A percentile compares a stretch with the other conserved stretches of the same genome.
phyloP scores from a whole-genome alignment of 1,140 invertebrate species.

The Helicoverpa armigera region DNA sequence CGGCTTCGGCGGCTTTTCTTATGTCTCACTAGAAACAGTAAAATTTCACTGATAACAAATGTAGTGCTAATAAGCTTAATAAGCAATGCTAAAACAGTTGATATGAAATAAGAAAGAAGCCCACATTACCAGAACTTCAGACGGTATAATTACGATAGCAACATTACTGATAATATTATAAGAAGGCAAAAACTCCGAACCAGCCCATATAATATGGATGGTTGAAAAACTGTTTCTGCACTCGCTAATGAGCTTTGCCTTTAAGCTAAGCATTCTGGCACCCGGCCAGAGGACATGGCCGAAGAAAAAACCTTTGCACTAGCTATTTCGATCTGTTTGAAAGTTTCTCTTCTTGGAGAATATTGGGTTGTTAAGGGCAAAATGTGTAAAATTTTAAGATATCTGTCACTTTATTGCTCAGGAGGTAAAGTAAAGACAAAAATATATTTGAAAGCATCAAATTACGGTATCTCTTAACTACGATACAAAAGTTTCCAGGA shows the following conservation, averaged over 20 bases:
- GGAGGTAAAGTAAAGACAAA: too few species aligned
- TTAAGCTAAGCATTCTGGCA: conserved; percentile 38
- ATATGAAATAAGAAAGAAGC: too few species aligned
- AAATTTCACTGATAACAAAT: too few species aligned
- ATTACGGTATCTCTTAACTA: too few species aligned
- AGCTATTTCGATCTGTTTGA: not conserved
- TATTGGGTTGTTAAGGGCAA: not conserved
- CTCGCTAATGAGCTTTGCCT: conserved; percentile 38
- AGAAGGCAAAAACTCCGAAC: conserved; percentile 6
- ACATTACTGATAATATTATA: not conserved
- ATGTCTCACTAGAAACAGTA: too few species aligned
- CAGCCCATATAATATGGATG: conserved; percentile 28
- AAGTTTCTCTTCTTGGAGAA: not conserved
- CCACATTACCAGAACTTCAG: too few species aligned
- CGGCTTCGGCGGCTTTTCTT: too few species aligned
- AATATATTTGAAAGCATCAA: too few species aligned
- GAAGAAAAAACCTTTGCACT: conserved; percentile 6
- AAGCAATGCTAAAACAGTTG: too few species aligned
- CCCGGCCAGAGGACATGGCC: not conserved
- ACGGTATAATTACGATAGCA: not conserved
- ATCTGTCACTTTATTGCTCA: too few species aligned
- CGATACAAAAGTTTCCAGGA: too few species aligned
- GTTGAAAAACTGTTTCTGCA: conserved; percentile 22
- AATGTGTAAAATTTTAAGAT: not conserved
- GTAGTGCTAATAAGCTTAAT: too few species aligned